Base-by-base conservation (phyloP, 2,888 invertebrate genomes). In the Chymomyza procnemis region DNA sequence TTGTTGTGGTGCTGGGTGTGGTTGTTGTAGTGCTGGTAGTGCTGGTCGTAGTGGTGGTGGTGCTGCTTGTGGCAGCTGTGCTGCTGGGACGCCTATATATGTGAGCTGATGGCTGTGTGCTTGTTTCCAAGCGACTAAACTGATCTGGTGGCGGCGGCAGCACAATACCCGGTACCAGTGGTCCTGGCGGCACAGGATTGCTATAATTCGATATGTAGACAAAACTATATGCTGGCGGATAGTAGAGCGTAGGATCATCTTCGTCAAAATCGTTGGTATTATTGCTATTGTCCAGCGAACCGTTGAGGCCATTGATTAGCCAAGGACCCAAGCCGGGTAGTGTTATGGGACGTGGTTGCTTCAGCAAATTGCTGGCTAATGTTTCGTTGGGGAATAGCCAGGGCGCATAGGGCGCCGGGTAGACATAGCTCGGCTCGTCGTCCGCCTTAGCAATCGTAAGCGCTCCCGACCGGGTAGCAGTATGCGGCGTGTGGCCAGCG, bases 191-290 rank as follows among this genome's bases (percentile, higher is more conserved):
- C 46, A 97, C 96, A 12, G 92, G 90, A 82, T 93, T 93, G 52
- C 94, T 93, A 91, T 96, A 96, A 89, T 95, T 95, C 89, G 93
- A 94, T 89, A 93, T 94, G 91, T 95, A 96, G 78, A 95, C 95
- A 92, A 96, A 96, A 91, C 96, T 96, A 92, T 97, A 97, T 14
- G 96, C 96, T 88, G 97, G 97, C 86, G 97, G 97, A 93, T 97
- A 96, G 89, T 96, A 97, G 64, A 97, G 94, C 79, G 96, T 96
- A 86, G 96, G 96, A 93, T 97, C 97, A 92, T 97, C 97, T 92
- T 96, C 96, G 92, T 96, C 96, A 92, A 95, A 94, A 79, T 94
- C 93, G 88, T 95, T 95, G 71, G 95, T 93, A 80, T 93, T 93
- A 91, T 95, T 95, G 61, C 26, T 72, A 59, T 54, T 83, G 16